Evolutionary conservation across 2,888 invertebrate genomes (phyloP), one percentile per base, ranked within the genome.

Genomic region (Drosophila seclusa): DNA sequence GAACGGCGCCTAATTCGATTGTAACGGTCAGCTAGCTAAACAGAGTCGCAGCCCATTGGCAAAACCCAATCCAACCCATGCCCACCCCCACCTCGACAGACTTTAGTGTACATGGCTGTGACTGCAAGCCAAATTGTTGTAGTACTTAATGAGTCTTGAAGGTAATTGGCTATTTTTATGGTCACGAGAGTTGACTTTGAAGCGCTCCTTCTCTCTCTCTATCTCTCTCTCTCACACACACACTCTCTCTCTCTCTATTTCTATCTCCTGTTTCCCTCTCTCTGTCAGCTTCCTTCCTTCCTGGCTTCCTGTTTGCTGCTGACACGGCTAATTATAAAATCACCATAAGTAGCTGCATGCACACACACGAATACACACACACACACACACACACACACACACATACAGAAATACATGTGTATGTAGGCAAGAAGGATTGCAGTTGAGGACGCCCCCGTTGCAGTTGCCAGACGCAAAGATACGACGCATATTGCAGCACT

Each of bases 91-190:
- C 40, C 27, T 0, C 18, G 31, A 38, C 38, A 18, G 13, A 18
- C 38, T 16, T 29, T 27, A 18, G 27, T 49, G 27, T 29, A 29
- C 31, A 16, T 42, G 40, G 16, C 57, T 29, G 55, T 42, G 60
- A 61, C 76, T 64, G 66, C 57, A 29, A 55, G 54, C 31, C 34
- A 59, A 73, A 71, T 70, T 68, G 67, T 77, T 78, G 82, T 85
- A 76, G 79, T 66, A 83, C 83, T 87, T 85, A 85, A 85, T 85
- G 87, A 83, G 87, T 80, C 85, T 85, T 85, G 87, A 85, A 87
- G 83, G 83, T 83, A 85, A 84, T 87, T 84, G 87, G 74, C 85
- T 83, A 74, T 81, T 84, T 84, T 84, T 78, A 87, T 85, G 78
- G 84, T 80, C 76, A 82, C 76, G 67, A 76, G 73, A 73, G 82